Evolutionary conservation across 2,888 invertebrate species (phyloP).

Genomic region (Osedax frankpressi): DNA sequence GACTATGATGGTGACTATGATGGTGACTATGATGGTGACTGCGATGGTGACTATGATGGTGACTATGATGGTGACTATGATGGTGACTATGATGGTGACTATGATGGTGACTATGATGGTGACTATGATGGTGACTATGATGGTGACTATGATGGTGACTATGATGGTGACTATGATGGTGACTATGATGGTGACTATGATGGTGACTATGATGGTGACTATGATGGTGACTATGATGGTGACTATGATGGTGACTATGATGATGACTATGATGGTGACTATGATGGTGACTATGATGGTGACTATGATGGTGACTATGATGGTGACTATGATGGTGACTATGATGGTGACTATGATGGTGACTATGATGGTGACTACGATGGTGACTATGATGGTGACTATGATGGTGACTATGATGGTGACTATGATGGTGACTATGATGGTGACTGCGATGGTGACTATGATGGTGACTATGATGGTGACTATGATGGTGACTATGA

Average conservation of each 20-base stretch:
- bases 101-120: neutral
- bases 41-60: neutral
- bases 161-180: no score
- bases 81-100: neutral
- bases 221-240: no score
- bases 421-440: neutral
- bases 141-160: no score
- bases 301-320: neutral
- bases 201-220: no score
- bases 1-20: neutral
- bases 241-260: no score
- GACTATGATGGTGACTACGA: neutral
- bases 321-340: neutral
- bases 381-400: slow-evolving; percentile 2
- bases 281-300: neutral
- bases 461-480: neutral
- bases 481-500: neutral
- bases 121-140: no score
- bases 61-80: slow-evolving; percentile 1
- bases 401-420: neutral
- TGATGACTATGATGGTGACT: no score
- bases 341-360: neutral
- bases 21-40: neutral
- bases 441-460: neutral
- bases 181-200: no score